These are phyloP conservation scores for Polymixis lichenea DNA, from an alignment of 2,888 invertebrate genomes.

Conservation along the genomic window DNA sequence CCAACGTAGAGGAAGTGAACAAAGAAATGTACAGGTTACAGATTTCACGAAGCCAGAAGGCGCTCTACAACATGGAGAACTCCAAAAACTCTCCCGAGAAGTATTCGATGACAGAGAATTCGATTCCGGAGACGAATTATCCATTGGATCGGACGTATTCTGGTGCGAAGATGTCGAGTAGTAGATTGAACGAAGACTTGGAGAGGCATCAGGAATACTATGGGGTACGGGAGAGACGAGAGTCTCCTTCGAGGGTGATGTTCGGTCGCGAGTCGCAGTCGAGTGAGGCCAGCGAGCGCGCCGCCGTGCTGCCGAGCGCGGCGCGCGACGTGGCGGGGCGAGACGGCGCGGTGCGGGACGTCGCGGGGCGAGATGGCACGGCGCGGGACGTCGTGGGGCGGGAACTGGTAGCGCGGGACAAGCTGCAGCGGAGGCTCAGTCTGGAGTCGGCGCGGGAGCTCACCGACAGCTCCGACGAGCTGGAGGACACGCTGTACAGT, in stretches of 20 bases:
- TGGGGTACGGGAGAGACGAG: constrained; percentile 79
- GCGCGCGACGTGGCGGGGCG: constrained; percentile 71
- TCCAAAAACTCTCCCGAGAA: constrained; percentile 85
- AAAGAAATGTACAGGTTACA: constrained; percentile 89
- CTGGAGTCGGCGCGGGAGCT: constrained; percentile 93
- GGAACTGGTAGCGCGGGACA: constrained; percentile 78
- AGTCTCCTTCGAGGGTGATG: constrained; percentile 80
- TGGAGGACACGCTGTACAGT: constrained; percentile 89
- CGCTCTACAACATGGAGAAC: constrained; percentile 87
- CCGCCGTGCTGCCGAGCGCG: constrained; percentile 77
- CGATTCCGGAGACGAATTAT: constrained; percentile 86
- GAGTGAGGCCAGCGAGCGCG: constrained; percentile 83
- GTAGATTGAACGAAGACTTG: constrained; percentile 86
- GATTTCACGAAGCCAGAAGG: constrained; percentile 88
- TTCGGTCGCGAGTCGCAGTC: constrained; percentile 83
- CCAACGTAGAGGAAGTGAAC: constrained; percentile 89
- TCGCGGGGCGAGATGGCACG: not conserved
- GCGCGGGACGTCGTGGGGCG: constrained; percentile 76
- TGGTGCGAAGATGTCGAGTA: constrained; percentile 86
- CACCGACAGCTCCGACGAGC: constrained; percentile 93
- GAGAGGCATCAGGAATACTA: constrained; percentile 86
- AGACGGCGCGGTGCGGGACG: constrained; percentile 69
- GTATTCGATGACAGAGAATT: constrained; percentile 80
- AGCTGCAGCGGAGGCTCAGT: constrained; percentile 92
- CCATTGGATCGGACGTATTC: constrained; percentile 87